phyloP scores from a whole-genome alignment of 2,888 invertebrate genomes.

The Chrysotoxum bicinctum region DNA sequence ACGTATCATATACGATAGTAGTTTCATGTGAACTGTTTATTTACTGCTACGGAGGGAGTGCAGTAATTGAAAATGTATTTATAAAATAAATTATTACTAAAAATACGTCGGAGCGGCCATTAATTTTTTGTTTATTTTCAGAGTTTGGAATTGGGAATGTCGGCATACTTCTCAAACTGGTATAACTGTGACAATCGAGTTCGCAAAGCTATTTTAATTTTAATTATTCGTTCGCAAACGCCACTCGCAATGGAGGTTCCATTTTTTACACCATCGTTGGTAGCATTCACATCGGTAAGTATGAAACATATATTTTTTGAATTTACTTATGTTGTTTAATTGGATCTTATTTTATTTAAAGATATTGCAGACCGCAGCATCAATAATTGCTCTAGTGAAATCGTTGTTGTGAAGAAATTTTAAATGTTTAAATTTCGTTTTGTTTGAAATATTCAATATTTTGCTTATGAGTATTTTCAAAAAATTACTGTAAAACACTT shows the following conservation, averaged over 20 bases:
- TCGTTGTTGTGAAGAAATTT: constrained; percentile 16
- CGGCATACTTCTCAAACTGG: constrained; percentile 75
- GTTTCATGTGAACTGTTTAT: constrained; percentile 39
- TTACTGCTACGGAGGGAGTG: constrained; percentile 53
- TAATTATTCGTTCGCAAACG: constrained; percentile 78
- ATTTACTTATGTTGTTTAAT: too few relatives aligned
- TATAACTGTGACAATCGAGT: constrained; percentile 78
- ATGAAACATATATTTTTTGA: too few relatives aligned
- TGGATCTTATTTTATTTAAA: background rate
- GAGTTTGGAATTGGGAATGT: constrained; percentile 42
- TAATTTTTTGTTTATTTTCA: background rate
- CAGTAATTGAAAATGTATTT: constrained; percentile 12
- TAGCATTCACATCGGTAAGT: constrained; percentile 77
- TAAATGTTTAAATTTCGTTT: too few relatives aligned
- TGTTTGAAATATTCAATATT: too few relatives aligned
- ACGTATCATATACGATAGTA: constrained; percentile 22
- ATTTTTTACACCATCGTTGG: constrained; percentile 79
- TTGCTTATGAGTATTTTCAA: too few relatives aligned
- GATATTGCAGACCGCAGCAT: constrained; percentile 45
- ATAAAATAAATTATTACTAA: background rate
- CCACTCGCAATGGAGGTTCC: constrained; percentile 78
- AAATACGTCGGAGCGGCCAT: background rate
- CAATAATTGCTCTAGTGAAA: constrained; percentile 34
- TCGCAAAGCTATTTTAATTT: constrained; percentile 79
- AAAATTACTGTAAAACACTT: too few relatives aligned